These are phyloP conservation scores for Drosophila setosimentum DNA, from an alignment of 2,888 invertebrate genomes.

Conservation along the genomic window DNA sequence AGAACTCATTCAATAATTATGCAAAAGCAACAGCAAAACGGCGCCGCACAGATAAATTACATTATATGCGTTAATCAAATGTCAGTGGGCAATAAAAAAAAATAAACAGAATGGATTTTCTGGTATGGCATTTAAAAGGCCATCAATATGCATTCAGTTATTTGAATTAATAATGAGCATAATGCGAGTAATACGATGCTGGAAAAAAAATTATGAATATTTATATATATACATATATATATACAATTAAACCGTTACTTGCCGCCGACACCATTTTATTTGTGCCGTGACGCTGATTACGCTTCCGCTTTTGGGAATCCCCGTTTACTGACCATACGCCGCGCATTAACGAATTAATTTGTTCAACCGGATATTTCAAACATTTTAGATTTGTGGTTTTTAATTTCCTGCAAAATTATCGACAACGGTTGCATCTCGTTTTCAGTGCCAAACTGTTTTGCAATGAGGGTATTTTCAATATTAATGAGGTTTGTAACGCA, in stretches of 20 bases:
- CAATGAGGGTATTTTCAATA: not conserved
- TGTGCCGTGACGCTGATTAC: slow-evolving; percentile 64
- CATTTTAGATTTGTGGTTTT: slow-evolving; percentile 81
- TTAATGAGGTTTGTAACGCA: not conserved
- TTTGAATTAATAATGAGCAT: slow-evolving; percentile 72
- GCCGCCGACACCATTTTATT: slow-evolving; percentile 37
- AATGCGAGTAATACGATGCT: not conserved
- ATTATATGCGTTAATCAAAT: slow-evolving; percentile 73
- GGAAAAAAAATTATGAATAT: slow-evolving; percentile 12
- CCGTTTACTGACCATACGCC: slow-evolving; percentile 2
- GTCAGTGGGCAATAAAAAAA: slow-evolving; percentile 30
- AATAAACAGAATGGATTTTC: not conserved
- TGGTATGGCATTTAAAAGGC: slow-evolving; percentile 59
- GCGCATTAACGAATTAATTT: slow-evolving; percentile 79
- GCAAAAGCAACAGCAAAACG: slow-evolving; percentile 16
- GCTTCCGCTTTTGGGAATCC: slow-evolving; percentile 61
- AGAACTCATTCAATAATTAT: slow-evolving; percentile 69
- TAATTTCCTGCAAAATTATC: slow-evolving; percentile 79
- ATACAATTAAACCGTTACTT: slow-evolving; percentile 53
- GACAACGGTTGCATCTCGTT: slow-evolving; percentile 29
- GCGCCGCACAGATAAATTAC: slow-evolving; percentile 60
- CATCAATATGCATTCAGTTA: slow-evolving; percentile 69
- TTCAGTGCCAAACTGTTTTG: not conserved
- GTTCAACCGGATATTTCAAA: slow-evolving; percentile 80
- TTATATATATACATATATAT: slow-evolving; percentile 17